These are phyloP conservation scores for Sceloporus tristichus DNA, from an alignment of 2,113 vertebrate species.

Conservation along the genomic window DNA sequence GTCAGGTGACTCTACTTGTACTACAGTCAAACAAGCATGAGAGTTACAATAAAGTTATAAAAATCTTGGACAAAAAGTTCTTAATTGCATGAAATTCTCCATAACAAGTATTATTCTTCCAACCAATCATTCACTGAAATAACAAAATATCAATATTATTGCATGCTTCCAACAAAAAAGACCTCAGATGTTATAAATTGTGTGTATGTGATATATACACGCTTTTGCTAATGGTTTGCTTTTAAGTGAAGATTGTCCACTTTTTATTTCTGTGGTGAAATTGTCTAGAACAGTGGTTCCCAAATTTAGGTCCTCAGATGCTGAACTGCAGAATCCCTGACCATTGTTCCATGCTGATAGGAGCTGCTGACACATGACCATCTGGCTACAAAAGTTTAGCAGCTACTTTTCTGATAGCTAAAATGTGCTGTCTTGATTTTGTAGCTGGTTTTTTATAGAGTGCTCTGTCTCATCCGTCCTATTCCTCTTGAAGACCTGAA, in stretches of 20 bases:
- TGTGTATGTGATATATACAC: not conserved
- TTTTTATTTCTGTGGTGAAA: not conserved
- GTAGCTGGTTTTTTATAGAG: not conserved
- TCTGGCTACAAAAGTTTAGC: not conserved
- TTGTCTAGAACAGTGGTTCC: not conserved
- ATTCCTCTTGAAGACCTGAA: not conserved
- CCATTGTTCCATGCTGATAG: not conserved
- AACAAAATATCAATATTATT: not conserved
- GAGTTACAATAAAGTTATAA: not conserved
- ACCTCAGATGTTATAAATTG: no score
- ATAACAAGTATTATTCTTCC: not conserved
- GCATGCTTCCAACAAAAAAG: no score
- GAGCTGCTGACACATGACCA: not conserved
- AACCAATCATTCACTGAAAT: not conserved
- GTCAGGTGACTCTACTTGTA: not conserved
- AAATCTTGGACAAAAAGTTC: not conserved
- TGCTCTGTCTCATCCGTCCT: not conserved
- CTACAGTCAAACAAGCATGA: not conserved
- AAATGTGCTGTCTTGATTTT: not conserved
- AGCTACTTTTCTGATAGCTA: not conserved
- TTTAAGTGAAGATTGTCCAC: not conserved
- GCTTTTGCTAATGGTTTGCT: not conserved
- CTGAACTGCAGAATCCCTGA: no score
- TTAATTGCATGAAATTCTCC: not conserved
- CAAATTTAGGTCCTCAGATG: no score